Conservation (phyloP, 1,140 invertebrate species). For the Mactra quadrangularis region DNA sequence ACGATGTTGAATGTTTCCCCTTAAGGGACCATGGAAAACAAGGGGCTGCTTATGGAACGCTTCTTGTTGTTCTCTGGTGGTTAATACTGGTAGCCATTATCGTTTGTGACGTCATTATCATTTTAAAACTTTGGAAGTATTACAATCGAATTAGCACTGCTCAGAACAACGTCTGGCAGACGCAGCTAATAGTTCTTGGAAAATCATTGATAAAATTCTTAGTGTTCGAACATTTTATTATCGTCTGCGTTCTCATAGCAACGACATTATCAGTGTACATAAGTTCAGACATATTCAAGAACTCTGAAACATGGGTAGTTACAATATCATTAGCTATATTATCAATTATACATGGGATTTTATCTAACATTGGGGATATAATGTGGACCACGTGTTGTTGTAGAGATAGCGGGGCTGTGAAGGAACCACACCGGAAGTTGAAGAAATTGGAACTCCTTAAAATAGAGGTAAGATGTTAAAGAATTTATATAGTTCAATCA, state of each 20-base stretch:
- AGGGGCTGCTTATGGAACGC: conserved; percentile 66
- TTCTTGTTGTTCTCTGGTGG: conserved; percentile 69
- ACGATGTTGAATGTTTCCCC: conserved; percentile 68
- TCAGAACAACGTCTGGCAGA: conserved; percentile 73
- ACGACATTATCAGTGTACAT: conserved; percentile 67
- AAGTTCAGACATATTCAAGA: conserved; percentile 22
- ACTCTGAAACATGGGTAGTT: conserved; percentile 68
- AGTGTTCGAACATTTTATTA: conserved; percentile 56
- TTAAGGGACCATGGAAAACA: conserved; percentile 65
- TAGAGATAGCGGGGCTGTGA: conserved; percentile 52
- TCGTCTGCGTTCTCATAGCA: conserved; percentile 44
- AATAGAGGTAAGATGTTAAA: conserved; percentile 67
- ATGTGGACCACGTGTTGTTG: conserved; percentile 69
- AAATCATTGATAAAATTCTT: conserved; percentile 51
- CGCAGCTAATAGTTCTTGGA: conserved; percentile 65
- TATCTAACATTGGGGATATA: conserved; percentile 58
- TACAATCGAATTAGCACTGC: conserved; percentile 70
- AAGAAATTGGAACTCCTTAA: conserved; percentile 73
- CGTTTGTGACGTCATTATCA: conserved; percentile 58
- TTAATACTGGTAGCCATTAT: conserved; percentile 39
- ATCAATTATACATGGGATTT: conserved; percentile 53
- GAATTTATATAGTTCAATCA: too few relatives aligned
- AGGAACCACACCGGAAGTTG: conserved; percentile 71
- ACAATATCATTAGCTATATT: conserved; percentile 54
- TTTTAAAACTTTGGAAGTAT: conserved; percentile 68